Conservation (phyloP, 2,797 vertebrate genomes). For the Dallia pectoralis region DNA sequence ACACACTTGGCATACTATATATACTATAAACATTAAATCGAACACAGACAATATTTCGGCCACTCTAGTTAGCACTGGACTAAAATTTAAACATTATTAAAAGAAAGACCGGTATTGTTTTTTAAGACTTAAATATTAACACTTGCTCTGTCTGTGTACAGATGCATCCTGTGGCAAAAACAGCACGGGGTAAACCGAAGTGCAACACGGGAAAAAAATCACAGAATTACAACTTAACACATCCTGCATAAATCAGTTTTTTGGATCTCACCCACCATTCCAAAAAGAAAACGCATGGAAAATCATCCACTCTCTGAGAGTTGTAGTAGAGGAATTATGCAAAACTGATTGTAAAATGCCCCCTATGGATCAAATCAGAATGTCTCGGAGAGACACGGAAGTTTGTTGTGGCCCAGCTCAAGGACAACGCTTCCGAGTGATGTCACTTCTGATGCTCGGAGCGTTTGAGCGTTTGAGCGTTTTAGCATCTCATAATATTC, state of each 20-base stretch:
- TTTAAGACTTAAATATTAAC: neutral
- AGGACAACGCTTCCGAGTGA: constrained; percentile 5
- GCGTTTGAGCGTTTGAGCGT: neutral
- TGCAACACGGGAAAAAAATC: neutral
- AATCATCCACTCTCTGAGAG: neutral
- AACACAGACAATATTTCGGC: neutral
- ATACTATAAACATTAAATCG: too few relatives aligned
- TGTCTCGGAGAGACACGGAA: neutral
- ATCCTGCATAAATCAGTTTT: neutral
- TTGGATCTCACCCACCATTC: neutral
- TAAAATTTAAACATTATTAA: neutral
- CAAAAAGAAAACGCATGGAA: neutral
- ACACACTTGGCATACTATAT: too few relatives aligned
- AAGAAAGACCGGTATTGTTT: neutral
- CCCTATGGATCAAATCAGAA: neutral
- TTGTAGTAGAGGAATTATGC: neutral
- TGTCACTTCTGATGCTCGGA: neutral
- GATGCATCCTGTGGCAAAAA: neutral
- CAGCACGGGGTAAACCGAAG: neutral
- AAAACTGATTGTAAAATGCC: neutral
- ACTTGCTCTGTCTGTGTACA: neutral
- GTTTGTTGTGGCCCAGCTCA: neutral
- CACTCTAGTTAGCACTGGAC: neutral
- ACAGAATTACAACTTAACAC: constrained; percentile 2
- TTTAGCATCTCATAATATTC: neutral